Percentiles rank a stretch among this genome's conserved stretches.
phyloP scores from a whole-genome alignment of 2,888 invertebrate species.

The Cactoblastis cactorum region DNA sequence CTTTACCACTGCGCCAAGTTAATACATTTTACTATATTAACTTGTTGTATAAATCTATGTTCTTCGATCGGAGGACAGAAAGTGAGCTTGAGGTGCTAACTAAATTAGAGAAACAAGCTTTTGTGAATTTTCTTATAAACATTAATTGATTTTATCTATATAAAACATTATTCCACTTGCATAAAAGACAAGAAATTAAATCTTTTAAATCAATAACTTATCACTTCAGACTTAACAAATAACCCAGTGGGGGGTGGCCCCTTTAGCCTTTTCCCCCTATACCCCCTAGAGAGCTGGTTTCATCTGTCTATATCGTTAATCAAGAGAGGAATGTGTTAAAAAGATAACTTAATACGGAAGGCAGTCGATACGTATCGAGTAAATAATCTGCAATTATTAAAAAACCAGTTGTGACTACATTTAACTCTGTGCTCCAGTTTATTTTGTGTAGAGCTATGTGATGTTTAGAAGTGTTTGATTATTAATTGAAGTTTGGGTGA shows the following conservation, averaged over 20 bases:
- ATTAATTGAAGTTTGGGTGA: too few relatives aligned
- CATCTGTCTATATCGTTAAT: neutral
- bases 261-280: too few relatives aligned
- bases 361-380: conserved; percentile 15
- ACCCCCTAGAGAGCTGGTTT: neutral
- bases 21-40: too few relatives aligned
- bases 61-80: too few relatives aligned
- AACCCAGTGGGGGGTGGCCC: neutral
- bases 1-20: too few relatives aligned
- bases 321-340: conserved; percentile 7
- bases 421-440: conserved; percentile 24
- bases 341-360: conserved; percentile 13
- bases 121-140: too few relatives aligned
- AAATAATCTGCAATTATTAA: conserved; percentile 19
- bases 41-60: too few relatives aligned
- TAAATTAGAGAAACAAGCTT: too few relatives aligned
- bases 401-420: conserved; percentile 15
- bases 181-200: neutral
- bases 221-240: conserved; percentile 2
- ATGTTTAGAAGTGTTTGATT: conserved; percentile 10
- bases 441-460: conserved; percentile 15
- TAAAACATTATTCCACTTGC: neutral
- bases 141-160: neutral
- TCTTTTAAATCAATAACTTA: conserved; percentile 6
- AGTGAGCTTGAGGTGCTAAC: too few relatives aligned